These are phyloP conservation scores for Ophraella communa DNA, from an alignment of 2,888 invertebrate genomes.

Conservation along the genomic window DNA sequence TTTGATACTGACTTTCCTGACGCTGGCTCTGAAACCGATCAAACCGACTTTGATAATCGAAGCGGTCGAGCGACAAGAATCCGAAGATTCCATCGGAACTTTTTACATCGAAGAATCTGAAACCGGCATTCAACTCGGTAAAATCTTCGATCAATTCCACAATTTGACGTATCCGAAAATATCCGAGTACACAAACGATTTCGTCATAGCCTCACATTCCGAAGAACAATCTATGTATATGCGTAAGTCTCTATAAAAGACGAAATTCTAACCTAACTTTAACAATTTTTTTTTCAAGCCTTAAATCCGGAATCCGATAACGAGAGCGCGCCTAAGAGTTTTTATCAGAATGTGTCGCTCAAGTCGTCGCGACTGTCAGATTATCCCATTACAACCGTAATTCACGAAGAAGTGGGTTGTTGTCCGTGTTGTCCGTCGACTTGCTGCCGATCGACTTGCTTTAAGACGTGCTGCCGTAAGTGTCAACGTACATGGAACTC, in stretches of 20 bases:
- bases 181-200: constrained; percentile 10
- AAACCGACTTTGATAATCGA: constrained; percentile 37
- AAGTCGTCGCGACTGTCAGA: background rate
- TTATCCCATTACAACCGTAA: too few species aligned
- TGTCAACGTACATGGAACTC: constrained; percentile 29
- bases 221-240: constrained; percentile 13
- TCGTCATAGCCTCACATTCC: background rate
- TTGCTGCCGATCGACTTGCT: background rate
- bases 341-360: background rate
- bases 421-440: background rate
- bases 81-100: constrained; percentile 30
- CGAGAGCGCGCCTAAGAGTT: background rate
- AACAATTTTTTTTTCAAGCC: background rate
- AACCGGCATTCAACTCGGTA: background rate
- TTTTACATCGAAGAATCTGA: constrained; percentile 21
- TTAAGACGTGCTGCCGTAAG: constrained; percentile 8
- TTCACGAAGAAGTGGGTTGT: background rate
- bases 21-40: constrained; percentile 49
- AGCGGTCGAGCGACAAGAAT: background rate
- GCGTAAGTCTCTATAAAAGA: constrained; percentile 5
- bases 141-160: constrained; percentile 35
- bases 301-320: background rate
- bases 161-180: constrained; percentile 41
- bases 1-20: constrained; percentile 35
- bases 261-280: background rate